Base-by-base conservation (phyloP, 2,888 invertebrate genomes). In the Elmis aenea region DNA sequence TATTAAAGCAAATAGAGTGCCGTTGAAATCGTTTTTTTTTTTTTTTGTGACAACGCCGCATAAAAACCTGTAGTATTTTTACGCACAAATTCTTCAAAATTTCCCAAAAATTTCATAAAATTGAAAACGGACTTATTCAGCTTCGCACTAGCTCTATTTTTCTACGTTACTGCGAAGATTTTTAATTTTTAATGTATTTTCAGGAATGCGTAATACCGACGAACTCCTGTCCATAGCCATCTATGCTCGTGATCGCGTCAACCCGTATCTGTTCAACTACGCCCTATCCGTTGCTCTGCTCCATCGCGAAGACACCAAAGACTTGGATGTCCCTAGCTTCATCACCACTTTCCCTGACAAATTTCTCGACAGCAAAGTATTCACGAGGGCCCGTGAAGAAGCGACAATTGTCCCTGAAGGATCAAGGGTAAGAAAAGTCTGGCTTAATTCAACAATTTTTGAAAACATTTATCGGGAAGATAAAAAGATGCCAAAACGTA, bases 251-350 rank as follows among this genome's bases (percentile, higher is more conserved):
- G 82, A 82, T 50, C 77, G 82, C 20, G 67, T 89, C 6, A 91
- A 91, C 65, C 81, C 88, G 0, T 80, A 83, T 48, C 66, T 91
- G 45, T 91, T 85, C 68, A 82, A 86, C 63, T 89, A 89, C 60
- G 77, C 81, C 24, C 75, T 79, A 23, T 81, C 86, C 0, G 85
- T 88, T 3, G 83, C 85, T 1, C 64, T 88, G 11, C 72, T 84
- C 54, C 85, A 87, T 69, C 76, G 84, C 3, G 62, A 66, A 1
- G 86, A 86, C 58, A 84, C 85, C 2, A 77, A 77, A 54, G 74
- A 81, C 26, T 55, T 88, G 12, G 73, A 75, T 29, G 64, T 86
- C 29, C 89, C 89, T 0, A 78, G 84, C 0, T 77, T 89, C 46
- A 77, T 79, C 21, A 83, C 88, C 62, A 72, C 79, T 1, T 88